Base-by-base conservation (phyloP, 2,113 vertebrate genomes). In the Muscicapa adusta region DNA sequence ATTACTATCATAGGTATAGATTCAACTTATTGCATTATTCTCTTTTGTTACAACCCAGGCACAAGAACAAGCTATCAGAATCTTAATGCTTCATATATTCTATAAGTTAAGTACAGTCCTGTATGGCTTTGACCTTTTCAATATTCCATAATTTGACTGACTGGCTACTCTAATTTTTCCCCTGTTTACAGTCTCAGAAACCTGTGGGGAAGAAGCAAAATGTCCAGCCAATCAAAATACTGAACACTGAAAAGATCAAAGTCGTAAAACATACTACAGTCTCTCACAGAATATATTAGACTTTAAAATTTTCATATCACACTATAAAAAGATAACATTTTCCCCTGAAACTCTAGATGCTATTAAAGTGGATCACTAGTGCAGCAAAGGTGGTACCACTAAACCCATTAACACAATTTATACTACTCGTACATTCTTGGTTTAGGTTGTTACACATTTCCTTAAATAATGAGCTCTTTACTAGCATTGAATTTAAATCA, bases 91-190 rank as follows among this genome's bases (percentile, higher is more conserved):
- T 95, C 92, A 61, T 94, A 60, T 88, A 91, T 95, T 91, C 96
- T 85, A n/a, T 94, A 95, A 77, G 75, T 65, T 82, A 89, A 94
- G 47, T 38, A 66, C 38, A 72, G 33, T 76, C 82, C 78, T 89
- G 54, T 40, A 93, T 61, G 85, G 65, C 53, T 94, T 80, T 97
- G 93, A 96, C 97, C 96, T 97, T 97, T 97, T 96, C 97, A 92
- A 16, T 92, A 95, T 95, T 95, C 96, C 57, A 23, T 78, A 68
- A 91, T 62, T 73, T 91, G 94, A 94, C 50, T 81, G 91, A 88
- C 91, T 93, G 86, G 92, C 92, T 77, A 75, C 48, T 77, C 38
- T 38, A 83, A 86, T 77, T 90, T 90, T 73, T 61, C 85, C 91
- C 93, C 85, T 82, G 80, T 94, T 96, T 91, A 86, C 93, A 81